phyloP scores from a whole-genome alignment of 2,888 invertebrate species.

The Brenthis ino region DNA sequence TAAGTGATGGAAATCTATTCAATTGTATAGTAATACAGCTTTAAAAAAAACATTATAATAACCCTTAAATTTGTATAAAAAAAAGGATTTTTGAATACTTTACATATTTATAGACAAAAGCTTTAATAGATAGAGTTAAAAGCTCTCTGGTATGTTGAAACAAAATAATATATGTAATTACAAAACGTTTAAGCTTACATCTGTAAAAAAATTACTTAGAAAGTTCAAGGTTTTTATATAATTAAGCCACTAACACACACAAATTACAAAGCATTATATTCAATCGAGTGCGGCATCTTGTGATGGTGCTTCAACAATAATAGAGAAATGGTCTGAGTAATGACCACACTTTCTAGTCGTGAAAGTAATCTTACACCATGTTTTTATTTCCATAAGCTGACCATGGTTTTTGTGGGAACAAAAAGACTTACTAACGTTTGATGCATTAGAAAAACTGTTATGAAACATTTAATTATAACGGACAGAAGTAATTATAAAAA shows the following conservation, averaged over 20 bases:
- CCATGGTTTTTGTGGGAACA: conserved; percentile 29
- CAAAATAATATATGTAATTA: no score
- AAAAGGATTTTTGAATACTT: no score
- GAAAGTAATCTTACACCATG: conserved; percentile 33
- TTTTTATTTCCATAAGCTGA: conserved; percentile 29
- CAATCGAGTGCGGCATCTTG: conserved; percentile 14
- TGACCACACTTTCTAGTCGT: conserved; percentile 35
- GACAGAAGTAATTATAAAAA: not conserved
- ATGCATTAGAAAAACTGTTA: conserved; percentile 14
- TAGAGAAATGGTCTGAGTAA: conserved; percentile 29
- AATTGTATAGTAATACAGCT: no score
- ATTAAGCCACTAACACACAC: not conserved
- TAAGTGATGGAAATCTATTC: no score
- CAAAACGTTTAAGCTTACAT: no score
- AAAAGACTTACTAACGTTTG: not conserved
- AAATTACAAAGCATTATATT: conserved; percentile 11
- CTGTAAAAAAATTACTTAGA: not conserved
- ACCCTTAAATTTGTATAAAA: no score
- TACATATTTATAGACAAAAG: no score
- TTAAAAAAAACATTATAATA: no score
- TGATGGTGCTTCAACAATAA: conserved; percentile 23
- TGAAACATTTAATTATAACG: not conserved
- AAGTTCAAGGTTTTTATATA: not conserved
- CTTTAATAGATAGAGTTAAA: no score
- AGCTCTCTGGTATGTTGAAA: no score